These are phyloP conservation scores for Limanda limanda DNA, from an alignment of 2,113 vertebrate species.

Conservation along the genomic window DNA sequence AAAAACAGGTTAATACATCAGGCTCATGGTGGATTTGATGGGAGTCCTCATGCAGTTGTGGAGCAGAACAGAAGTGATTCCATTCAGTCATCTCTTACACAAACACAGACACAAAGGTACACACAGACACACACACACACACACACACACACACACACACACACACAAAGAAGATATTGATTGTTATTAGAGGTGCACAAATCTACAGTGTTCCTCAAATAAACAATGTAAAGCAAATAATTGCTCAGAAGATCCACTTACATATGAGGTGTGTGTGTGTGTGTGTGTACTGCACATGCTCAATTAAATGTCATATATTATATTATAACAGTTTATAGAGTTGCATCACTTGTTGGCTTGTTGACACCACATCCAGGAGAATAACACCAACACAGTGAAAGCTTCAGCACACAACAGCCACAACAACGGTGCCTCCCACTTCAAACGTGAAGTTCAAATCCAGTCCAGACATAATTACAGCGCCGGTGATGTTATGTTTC, in stretches of 20 bases:
- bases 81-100: no score
- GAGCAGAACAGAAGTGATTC: background rate
- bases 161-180: background rate
- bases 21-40: constrained; percentile 47
- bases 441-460: constrained; percentile 53
- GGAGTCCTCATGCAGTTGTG: constrained; percentile 3
- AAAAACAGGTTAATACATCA: constrained; percentile 41
- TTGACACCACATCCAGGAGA: constrained; percentile 13
- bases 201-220: background rate
- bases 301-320: background rate
- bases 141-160: background rate
- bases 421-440: constrained; percentile 38
- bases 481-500: constrained; percentile 51
- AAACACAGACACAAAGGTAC: background rate
- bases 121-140: background rate
- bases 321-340: background rate
- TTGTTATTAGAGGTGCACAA: background rate
- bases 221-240: constrained; percentile 15
- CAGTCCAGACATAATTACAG: constrained; percentile 62
- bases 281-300: background rate
- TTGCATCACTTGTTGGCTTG: constrained; percentile 36
- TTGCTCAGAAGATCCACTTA: background rate
- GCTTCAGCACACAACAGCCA: constrained; percentile 18
- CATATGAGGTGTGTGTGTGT: background rate
- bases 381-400: constrained; percentile 24